Percentiles rank a stretch among this genome's conserved stretches.
phyloP scores from a whole-genome alignment of 2,797 vertebrate species.

The Platalea minor region DNA sequence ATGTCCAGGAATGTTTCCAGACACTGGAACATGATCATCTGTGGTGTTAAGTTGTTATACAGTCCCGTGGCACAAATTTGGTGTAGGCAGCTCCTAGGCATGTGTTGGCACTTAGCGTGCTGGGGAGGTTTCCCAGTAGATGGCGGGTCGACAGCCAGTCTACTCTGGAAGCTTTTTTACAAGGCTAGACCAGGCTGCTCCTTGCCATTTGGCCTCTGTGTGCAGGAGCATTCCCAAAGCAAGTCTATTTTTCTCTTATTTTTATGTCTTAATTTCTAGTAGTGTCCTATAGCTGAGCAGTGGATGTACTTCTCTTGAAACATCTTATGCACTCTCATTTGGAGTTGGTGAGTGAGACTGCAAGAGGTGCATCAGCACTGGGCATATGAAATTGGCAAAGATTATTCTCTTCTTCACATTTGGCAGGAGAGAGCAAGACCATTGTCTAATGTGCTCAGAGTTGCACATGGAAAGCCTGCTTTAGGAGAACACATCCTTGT shows the following conservation, averaged over 20 bases:
- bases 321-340: accelerated
- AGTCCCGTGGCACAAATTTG: neutral
- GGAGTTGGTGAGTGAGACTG: neutral
- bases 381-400: neutral
- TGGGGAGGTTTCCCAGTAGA: neutral
- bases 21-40: accelerated
- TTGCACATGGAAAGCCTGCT: neutral
- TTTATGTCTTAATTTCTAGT: neutral
- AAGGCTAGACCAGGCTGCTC: accelerated
- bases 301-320: neutral
- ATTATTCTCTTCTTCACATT: neutral
- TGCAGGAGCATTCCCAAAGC: neutral
- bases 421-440: neutral
- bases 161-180: neutral
- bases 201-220: neutral
- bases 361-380: neutral
- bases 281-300: neutral
- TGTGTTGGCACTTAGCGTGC: neutral
- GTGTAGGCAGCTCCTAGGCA: neutral
- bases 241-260: neutral
- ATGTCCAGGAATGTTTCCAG: neutral
- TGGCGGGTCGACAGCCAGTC: neutral
- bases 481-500: neutral
- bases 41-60: neutral
- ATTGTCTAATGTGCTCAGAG: neutral